Evolutionary conservation across 2,113 vertebrate genomes (phyloP), one percentile per base, ranked within the genome.

Genomic region (Pteruthius melanotis): DNA sequence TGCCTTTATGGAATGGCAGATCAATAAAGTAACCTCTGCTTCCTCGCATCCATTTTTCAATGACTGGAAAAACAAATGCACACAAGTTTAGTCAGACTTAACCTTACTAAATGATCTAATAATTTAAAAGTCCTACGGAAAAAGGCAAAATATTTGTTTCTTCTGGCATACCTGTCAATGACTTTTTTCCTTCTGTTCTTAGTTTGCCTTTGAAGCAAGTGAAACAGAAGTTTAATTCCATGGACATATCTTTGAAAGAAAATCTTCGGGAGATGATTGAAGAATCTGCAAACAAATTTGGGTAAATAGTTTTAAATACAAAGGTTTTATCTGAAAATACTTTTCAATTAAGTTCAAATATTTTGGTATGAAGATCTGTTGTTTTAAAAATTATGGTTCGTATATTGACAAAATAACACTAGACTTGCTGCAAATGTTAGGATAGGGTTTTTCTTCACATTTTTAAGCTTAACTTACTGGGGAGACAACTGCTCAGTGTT

Each of bases 181-280:
- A 66, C 7, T 40, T 53, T 87, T 80, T 90, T 64, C 39, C 33
- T 65, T 65, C 70, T 74, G 6, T 47, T 96, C 79, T 72, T 87
- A 99, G 99, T 45, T 98, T 99, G 13, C 99, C 99, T 44, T 97
- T 99, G 76, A 99, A 99, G 93, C 99, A 99, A 97, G 99, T 99
- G 72, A 98, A 98, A 64, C 99, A 99, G 97, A 99, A 99, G 60
- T 99, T 99, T 96, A 97, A 98, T 84, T 99, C 99, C 45, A 99
- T 99, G 99, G 99, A 99, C 69, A 96, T 99, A 39, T 97, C 99
- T 2, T 98, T 99, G 95, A 99, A 99, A 97, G 99, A 99, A 97
- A 99, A 99, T 94, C 97, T 99, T 44, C 97, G 97, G 65, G 99
- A 99, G 37, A 98, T 99, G 96, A 99, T 99, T 49, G 99, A 99